Evolutionary conservation across 2,113 vertebrate genomes (phyloP).

Genomic region (Romanogobio albipinnatus): DNA sequence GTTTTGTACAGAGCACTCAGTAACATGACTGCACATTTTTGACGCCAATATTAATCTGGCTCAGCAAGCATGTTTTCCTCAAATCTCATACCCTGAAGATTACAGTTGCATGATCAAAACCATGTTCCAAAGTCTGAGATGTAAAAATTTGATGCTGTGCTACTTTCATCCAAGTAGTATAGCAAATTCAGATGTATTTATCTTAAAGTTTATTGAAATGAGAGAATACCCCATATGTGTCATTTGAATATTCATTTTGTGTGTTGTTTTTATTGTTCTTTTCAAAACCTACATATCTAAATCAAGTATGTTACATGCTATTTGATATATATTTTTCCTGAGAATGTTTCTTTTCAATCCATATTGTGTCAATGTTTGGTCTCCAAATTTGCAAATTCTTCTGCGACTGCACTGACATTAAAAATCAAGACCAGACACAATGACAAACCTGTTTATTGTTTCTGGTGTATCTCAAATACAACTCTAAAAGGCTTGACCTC

Average conservation of each 20-base stretch:
- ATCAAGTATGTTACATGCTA: conserved; percentile 17
- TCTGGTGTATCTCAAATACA: conserved; percentile 27
- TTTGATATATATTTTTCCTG: background rate
- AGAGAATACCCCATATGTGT: background rate
- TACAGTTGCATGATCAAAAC: conserved; percentile 31
- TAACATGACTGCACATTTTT: background rate
- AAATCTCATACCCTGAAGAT: background rate
- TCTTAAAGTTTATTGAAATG: background rate
- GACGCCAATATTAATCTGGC: background rate
- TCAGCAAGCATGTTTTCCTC: conserved; percentile 34
- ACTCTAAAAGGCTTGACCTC: conserved; percentile 55
- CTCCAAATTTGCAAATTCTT: conserved; percentile 9
- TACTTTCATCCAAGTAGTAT: conserved; percentile 11
- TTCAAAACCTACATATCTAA: conserved; percentile 20
- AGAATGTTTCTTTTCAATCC: background rate
- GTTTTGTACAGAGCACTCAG: background rate
- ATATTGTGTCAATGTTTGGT: conserved; percentile 10
- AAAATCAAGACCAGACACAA: conserved; percentile 28
- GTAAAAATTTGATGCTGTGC: background rate
- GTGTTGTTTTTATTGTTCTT: background rate
- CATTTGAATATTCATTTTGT: background rate
- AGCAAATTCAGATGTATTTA: conserved; percentile 13
- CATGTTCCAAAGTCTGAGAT: background rate
- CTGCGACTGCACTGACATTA: conserved; percentile 44
- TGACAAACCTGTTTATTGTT: background rate